Percentiles rank a stretch among this genome's conserved stretches.
These are phyloP conservation scores for Hirtodrosophila histrioides DNA, from an alignment of 2,888 invertebrate species.

Conservation along the genomic window DNA sequence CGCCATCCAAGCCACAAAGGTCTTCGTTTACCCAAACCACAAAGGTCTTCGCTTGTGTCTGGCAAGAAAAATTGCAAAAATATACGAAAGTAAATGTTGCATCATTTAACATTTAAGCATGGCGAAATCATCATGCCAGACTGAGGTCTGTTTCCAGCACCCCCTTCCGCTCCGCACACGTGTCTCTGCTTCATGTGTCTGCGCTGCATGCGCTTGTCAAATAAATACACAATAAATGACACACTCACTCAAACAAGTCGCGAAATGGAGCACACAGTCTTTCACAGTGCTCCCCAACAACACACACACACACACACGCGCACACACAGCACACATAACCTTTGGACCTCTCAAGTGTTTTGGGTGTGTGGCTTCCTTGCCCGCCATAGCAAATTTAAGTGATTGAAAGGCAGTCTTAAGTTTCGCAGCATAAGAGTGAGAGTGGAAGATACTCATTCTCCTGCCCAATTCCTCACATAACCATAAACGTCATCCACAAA, in stretches of 20 bases:
- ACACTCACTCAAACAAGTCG: slow-evolving; percentile 58
- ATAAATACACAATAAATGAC: slow-evolving; percentile 74
- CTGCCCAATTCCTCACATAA: slow-evolving; percentile 18
- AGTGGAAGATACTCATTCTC: slow-evolving; percentile 5
- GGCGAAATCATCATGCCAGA: slow-evolving; percentile 29
- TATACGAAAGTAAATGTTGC: slow-evolving; percentile 54
- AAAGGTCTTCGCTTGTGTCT: slow-evolving; percentile 18
- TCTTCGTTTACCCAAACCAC: slow-evolving; percentile 5
- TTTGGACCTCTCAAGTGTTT: slow-evolving; percentile 51
- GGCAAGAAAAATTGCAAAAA: slow-evolving; percentile 47
- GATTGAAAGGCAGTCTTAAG: slow-evolving; percentile 59
- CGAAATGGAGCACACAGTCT: slow-evolving; percentile 28
- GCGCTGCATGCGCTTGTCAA: slow-evolving; percentile 64
- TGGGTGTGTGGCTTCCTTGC: slow-evolving; percentile 20
- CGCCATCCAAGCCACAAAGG: too few species aligned
- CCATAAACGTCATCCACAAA: slow-evolving; percentile 39
- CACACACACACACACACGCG: slow-evolving; percentile 6
- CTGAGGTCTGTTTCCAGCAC: not conserved
- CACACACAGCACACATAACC: slow-evolving; percentile 30
- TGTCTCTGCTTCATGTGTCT: slow-evolving; percentile 43
- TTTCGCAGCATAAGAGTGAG: slow-evolving; percentile 2
- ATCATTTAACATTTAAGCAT: slow-evolving; percentile 62
- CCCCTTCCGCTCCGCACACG: slow-evolving; percentile 30
- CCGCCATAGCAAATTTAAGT: slow-evolving; percentile 51
- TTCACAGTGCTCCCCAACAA: not conserved